Evolutionary conservation across 2,888 invertebrate genomes (phyloP).

Genomic region (Anagyrus pseudococci): DNA sequence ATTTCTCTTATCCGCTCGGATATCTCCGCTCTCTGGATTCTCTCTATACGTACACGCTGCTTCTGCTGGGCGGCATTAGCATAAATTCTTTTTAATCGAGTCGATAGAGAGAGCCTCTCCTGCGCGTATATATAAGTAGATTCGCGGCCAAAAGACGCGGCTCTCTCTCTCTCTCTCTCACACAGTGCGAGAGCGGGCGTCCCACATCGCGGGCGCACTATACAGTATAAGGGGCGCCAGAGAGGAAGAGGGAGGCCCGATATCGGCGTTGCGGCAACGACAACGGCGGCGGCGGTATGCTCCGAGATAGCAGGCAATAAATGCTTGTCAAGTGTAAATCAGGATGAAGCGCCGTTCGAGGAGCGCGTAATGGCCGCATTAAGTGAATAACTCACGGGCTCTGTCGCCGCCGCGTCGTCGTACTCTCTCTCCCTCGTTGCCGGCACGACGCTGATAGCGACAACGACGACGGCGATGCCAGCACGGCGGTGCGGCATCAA

Average conservation of each 20-base stretch:
- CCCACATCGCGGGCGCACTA: neutral
- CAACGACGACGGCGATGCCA: slow-evolving; percentile 49
- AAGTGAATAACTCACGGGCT: slow-evolving; percentile 59
- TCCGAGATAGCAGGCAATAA: slow-evolving; percentile 58
- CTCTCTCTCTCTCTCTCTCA: neutral
- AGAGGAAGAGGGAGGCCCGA: slow-evolving; percentile 41
- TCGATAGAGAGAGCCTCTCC: too few relatives aligned
- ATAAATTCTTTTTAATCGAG: too few relatives aligned
- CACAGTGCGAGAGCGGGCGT: neutral
- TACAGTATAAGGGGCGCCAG: neutral
- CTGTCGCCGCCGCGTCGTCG: slow-evolving; percentile 42
- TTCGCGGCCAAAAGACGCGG: neutral
- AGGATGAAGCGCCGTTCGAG: slow-evolving; percentile 60
- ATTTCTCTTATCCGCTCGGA: slow-evolving; percentile 13
- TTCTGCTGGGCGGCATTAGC: too few relatives aligned
- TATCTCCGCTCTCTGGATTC: slow-evolving; percentile 5
- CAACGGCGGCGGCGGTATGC: too few relatives aligned
- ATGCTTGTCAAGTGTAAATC: slow-evolving; percentile 59
- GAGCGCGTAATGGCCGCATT: slow-evolving; percentile 59
- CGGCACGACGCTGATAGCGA: slow-evolving; percentile 25
- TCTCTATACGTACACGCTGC: slow-evolving; percentile 1
- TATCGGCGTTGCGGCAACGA: slow-evolving; percentile 46
- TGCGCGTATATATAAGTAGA: too few relatives aligned
- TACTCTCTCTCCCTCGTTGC: slow-evolving; percentile 28
- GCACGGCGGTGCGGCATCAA: slow-evolving; percentile 52